Base-by-base conservation (phyloP, 2,113 vertebrate genomes). In the Empidonax alnorum region DNA sequence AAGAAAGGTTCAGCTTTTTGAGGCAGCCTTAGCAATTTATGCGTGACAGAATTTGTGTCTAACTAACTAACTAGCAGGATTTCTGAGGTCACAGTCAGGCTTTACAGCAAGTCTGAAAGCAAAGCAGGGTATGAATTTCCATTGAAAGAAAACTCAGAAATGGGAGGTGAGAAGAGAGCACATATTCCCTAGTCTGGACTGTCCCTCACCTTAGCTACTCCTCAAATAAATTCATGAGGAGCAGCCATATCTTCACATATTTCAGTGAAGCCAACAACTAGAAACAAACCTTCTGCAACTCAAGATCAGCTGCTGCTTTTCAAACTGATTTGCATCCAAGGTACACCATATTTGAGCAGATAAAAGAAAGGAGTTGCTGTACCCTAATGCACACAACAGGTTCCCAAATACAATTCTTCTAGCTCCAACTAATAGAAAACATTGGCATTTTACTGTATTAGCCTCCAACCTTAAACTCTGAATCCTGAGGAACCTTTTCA, bases 131-230 rank as follows among this genome's bases (percentile, higher is more conserved):
- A 37, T 14, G 4, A 33, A 42, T 42, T 68, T 74, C 31, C 75
- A 61, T 15, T 42, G 47, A 67, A 67, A 53, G 14, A 71, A 53
- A 88, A 41, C 46, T 78, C 15, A 37, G 30, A 47, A 30, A 47
- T 0, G 0, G 19, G 0, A 10, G 21, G 24, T 37, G 27, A 67
- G 24, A 18, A 79, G 18, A 42, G 33, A 73, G 41, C 16, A 37
- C 2, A 10, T 30, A 52, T 25, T 73, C 9, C 31, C 39, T 49
- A 53, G 46, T 47, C 41, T 55, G 39, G 44, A 42, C 52, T 55
- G 39, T 65, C 35, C 31, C 41, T 61, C 47, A 67, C 31, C 46
- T 67, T 68, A 37, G 47, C 46, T 68, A 55, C n/a, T 72, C 66
- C 72, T 78, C 47, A 49, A 67, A 33, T 39, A 31, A 84, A 5